Evolutionary conservation across 2,113 vertebrate genomes (phyloP).

Genomic region (Alouatta palliata): DNA sequence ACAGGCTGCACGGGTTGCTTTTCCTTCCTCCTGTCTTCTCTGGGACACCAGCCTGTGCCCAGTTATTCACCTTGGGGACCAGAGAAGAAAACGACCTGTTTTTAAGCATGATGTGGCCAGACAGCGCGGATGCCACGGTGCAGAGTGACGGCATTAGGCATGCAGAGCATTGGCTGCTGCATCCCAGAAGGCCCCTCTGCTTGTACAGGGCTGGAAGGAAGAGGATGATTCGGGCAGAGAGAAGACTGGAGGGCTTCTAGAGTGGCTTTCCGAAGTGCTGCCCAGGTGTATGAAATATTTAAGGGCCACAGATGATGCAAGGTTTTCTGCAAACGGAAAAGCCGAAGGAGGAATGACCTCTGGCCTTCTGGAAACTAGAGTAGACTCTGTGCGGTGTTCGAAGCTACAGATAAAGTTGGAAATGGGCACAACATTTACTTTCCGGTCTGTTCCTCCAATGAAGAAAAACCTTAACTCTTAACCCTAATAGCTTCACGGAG

Average conservation of each 20-base stretch:
- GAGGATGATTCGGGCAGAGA: neutral
- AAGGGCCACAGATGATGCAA: neutral
- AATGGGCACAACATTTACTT: neutral
- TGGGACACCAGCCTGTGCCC: neutral
- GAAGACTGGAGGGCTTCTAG: neutral
- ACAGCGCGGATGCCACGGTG: fast-evolving
- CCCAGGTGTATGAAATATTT: neutral
- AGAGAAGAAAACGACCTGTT: neutral
- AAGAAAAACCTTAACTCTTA: neutral
- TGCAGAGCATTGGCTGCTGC: fast-evolving
- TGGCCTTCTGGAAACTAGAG: neutral
- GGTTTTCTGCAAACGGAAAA: neutral
- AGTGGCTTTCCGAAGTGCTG: neutral
- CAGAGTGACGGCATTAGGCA: neutral
- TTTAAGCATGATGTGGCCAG: no score
- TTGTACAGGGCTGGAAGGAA: neutral
- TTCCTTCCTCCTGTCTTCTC: no score
- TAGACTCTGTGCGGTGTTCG: neutral
- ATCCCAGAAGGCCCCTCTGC: neutral
- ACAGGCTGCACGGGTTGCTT: no score
- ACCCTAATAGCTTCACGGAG: neutral
- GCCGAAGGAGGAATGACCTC: no score
- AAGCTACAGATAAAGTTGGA: neutral
- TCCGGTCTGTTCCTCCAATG: neutral
- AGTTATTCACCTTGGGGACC: neutral